Evolutionary conservation across 1,140 invertebrate genomes (phyloP), one percentile per base, ranked within the genome.

Genomic region (Bombus haemorrhoidalis): DNA sequence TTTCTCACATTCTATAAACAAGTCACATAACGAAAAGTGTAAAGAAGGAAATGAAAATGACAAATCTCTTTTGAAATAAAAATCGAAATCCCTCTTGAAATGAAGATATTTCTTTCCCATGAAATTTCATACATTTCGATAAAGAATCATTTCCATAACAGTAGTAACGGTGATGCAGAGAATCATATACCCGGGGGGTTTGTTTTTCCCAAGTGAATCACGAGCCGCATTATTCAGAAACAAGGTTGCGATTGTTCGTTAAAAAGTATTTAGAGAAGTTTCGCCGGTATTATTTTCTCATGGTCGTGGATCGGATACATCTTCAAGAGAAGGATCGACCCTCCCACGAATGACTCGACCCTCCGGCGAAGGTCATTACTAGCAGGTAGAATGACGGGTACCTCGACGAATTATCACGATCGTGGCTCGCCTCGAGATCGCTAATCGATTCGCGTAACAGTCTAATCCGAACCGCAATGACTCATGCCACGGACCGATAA

Each of bases 341-440:
- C 92, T 93, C 92, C 91, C 92, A 93, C 92, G 92, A 92, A 91
- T 93, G 86, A 86, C 81, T 76, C 90, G 87, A 80, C 87, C 91
- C 92, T 88, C 78, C 74, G 91, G 90, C 91, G 90, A 88, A 89
- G 90, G 90, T 91, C 91, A 91, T 93, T 93, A 93, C 87, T 37
- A 81, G 85, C 90, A 91, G 91, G 83, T 90, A 91, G 89, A 87
- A 89, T 73, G 88, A 89, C 80, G 88, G 78, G 82, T 62, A 88
- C 68, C 81, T 37, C 68, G 83, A 81, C 69, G 87, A 92, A 93
- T 93, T 92, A 93, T 92, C 92, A 81, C 86, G 91, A 93, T 92
- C 90, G 89, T 85, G 84, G 76, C 41, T 66, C 39, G 39, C 75
- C 68, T n/a, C 59, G 66, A 59, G 57, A 73, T 81, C 76, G 76